phyloP scores from a whole-genome alignment of 2,797 vertebrate genomes.

The Sebastes iracundus region DNA sequence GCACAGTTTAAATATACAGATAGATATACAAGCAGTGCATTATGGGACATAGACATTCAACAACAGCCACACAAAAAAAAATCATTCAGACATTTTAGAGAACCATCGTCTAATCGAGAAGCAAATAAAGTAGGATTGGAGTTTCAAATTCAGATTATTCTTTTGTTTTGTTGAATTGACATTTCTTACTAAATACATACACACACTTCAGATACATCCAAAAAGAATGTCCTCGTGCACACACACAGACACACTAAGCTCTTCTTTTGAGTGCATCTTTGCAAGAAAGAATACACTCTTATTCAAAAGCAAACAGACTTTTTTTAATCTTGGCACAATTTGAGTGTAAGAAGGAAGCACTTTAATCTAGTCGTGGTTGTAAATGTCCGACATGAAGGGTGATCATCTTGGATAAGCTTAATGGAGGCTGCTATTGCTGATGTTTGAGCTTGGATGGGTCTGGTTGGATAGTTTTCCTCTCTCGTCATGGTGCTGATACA shows the following conservation, averaged over 20 bases:
- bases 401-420: constrained; percentile 57
- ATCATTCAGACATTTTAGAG: constrained; percentile 13
- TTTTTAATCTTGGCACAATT: constrained; percentile 71
- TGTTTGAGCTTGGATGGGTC: constrained; percentile 62
- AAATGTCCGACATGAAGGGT: constrained; percentile 44
- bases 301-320: constrained; percentile 45
- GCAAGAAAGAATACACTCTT: constrained; percentile 31
- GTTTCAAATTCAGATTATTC: constrained; percentile 29
- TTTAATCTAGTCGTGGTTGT: constrained; percentile 64
- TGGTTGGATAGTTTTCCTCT: constrained; percentile 47
- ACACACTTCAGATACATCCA: constrained; percentile 30
- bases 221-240: constrained; percentile 15
- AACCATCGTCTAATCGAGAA: background rate
- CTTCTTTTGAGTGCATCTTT: constrained; percentile 29
- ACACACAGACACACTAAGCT: constrained; percentile 8
- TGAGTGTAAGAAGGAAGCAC: constrained; percentile 80
- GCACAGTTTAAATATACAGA: constrained; percentile 75
- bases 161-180: constrained; percentile 14
- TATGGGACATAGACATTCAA: constrained; percentile 50
- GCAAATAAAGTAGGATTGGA: constrained; percentile 13
- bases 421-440: constrained; percentile 77
- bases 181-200: constrained; percentile 56
- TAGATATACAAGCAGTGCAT: constrained; percentile 71
- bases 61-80: constrained; percentile 47
- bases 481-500: constrained; percentile 63